Evolutionary conservation across 1,140 invertebrate genomes (phyloP).

Genomic region (Palaemon carinicauda): DNA sequence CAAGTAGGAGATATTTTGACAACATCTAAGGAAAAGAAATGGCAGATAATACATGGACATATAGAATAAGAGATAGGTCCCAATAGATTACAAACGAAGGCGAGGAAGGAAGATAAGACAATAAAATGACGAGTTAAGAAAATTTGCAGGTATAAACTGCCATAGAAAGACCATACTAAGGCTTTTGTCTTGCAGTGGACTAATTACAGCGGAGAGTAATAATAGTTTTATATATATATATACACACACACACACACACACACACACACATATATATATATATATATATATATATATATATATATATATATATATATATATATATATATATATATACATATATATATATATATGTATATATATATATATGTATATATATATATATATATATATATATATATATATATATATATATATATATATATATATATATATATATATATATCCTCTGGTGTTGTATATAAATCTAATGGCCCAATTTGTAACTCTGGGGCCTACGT

Average conservation of each 20-base stretch:
- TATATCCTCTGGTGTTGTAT: neutral
- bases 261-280: neutral
- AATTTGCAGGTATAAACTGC: too few species aligned
- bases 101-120: too few species aligned
- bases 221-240: neutral
- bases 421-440: conserved; percentile 8
- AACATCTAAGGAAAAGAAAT: too few species aligned
- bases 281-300: conserved; percentile 9
- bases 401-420: neutral
- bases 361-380: neutral
- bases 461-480: neutral
- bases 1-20: too few species aligned
- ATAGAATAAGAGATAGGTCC: too few species aligned
- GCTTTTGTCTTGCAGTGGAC: too few species aligned
- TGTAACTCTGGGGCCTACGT: too few species aligned
- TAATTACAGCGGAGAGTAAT: too few species aligned
- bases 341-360: neutral
- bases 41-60: too few species aligned
- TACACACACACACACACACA: neutral
- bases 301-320: conserved; percentile 4
- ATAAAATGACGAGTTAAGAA: too few species aligned
- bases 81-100: too few species aligned
- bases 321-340: neutral
- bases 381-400: conserved; percentile 2
- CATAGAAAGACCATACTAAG: too few species aligned